Conservation (phyloP, 1,140 invertebrate species). For the Lasaia peninsularis region DNA sequence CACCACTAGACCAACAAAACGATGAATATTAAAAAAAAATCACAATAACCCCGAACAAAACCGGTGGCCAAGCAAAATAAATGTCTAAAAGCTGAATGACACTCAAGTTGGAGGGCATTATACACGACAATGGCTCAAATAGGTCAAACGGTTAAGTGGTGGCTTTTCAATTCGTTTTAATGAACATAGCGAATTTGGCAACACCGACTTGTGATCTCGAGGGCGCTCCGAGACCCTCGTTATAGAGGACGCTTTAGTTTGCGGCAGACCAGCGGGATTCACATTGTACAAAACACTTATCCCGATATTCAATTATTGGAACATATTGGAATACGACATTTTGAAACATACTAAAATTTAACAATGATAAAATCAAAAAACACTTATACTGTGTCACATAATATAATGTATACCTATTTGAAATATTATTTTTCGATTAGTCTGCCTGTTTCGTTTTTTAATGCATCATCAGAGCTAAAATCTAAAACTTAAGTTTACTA, state of each 20-base stretch:
- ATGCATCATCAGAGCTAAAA: too few relatives aligned
- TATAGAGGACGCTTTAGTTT: constrained; percentile 21
- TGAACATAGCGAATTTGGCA: constrained; percentile 33
- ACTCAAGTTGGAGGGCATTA: background rate
- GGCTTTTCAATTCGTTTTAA: constrained; percentile 28
- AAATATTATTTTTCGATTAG: too few relatives aligned
- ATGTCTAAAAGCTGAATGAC: background rate
- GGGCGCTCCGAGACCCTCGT: constrained; percentile 34
- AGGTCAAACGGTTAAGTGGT: constrained; percentile 19
- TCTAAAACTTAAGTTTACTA: too few relatives aligned
- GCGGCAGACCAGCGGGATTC: constrained; percentile 12
- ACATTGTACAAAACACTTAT: constrained; percentile 22
- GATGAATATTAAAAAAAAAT: too few relatives aligned
- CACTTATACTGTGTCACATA: background rate
- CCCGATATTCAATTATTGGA: constrained; percentile 9
- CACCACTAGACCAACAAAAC: too few relatives aligned
- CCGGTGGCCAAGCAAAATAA: background rate
- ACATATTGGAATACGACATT: constrained; percentile 6
- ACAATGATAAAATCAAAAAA: too few relatives aligned
- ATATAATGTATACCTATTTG: background rate
- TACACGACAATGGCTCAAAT: background rate
- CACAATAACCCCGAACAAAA: background rate
- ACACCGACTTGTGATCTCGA: constrained; percentile 27
- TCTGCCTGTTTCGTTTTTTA: too few relatives aligned
- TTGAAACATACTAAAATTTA: too few relatives aligned